These are phyloP conservation scores for Agonopterix heracliana DNA, from an alignment of 2,888 invertebrate species.

Conservation along the genomic window DNA sequence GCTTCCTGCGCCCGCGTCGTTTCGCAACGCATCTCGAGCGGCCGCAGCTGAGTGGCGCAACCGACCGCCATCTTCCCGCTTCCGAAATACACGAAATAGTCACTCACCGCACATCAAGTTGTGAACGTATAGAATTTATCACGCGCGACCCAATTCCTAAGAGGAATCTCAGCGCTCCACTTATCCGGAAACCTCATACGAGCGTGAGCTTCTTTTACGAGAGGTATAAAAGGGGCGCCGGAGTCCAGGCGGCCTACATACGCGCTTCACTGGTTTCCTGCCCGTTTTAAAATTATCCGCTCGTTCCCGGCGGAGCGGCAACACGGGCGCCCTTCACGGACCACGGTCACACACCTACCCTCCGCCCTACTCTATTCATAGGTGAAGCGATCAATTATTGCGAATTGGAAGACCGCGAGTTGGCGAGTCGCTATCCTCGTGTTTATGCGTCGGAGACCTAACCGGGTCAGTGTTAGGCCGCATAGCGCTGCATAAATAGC, in stretches of 20 bases:
- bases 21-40: constrained; percentile 44
- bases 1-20: constrained; percentile 44
- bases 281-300: constrained; percentile 66
- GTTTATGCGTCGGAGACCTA: constrained; percentile 59
- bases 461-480: constrained; percentile 75
- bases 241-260: constrained; percentile 65
- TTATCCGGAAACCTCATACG: constrained; percentile 59
- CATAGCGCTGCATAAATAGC: constrained; percentile 70
- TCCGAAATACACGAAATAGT: constrained; percentile 48
- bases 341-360: constrained; percentile 38
- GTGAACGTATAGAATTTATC: constrained; percentile 36
- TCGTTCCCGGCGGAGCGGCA: constrained; percentile 59
- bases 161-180: constrained; percentile 56
- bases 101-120: constrained; percentile 11
- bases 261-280: constrained; percentile 67
- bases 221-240: constrained; percentile 51
- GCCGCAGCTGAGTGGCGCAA: constrained; percentile 34
- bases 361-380: constrained; percentile 19
- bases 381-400: constrained; percentile 18
- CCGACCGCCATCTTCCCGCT: constrained; percentile 32
- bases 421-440: constrained; percentile 51
- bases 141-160: constrained; percentile 55
- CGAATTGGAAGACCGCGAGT: constrained; percentile 22
- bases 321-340: constrained; percentile 65
- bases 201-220: constrained; percentile 45